These are phyloP conservation scores for Pygmarrhopalites habei DNA, from an alignment of 1,140 invertebrate species.

Conservation along the genomic window DNA sequence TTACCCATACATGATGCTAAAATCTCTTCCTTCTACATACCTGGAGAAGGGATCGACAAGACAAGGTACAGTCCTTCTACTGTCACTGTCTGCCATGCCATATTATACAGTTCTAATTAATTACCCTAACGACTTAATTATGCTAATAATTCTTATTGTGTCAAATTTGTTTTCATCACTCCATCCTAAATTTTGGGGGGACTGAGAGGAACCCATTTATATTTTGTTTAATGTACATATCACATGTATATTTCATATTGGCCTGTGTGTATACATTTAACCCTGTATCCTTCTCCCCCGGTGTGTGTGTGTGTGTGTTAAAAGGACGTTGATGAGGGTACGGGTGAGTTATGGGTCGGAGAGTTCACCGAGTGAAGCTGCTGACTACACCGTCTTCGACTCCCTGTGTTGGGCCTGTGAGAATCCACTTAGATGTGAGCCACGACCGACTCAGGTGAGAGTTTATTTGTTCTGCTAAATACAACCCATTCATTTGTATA, in stretches of 20 bases:
- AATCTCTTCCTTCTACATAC: conserved; percentile 38
- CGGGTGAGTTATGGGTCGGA: conserved; percentile 33
- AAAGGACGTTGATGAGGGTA: conserved; percentile 28
- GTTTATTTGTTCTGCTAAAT: no score
- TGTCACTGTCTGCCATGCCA: background rate
- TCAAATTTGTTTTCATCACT: no score
- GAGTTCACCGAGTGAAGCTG: conserved; percentile 27
- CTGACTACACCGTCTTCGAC: conserved; percentile 34
- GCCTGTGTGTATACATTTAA: no score
- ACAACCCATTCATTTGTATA: no score
- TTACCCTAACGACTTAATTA: background rate
- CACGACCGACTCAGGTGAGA: conserved; percentile 31
- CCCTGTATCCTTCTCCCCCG: no score
- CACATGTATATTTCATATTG: no score
- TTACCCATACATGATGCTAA: conserved; percentile 38
- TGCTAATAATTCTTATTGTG: background rate
- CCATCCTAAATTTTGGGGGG: no score
- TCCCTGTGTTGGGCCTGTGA: conserved; percentile 36
- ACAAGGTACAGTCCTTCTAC: conserved; percentile 37
- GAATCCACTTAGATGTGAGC: conserved; percentile 21
- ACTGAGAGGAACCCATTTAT: no score
- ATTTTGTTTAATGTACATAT: no score
- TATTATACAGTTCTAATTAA: background rate
- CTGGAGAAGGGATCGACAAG: conserved; percentile 39
- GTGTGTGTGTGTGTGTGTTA: no score